A percentile compares a stretch with the other conserved stretches of the same genome.
Evolutionary conservation across 2,797 vertebrate species (phyloP).

Genomic region (Oophaga sylvatica): DNA sequence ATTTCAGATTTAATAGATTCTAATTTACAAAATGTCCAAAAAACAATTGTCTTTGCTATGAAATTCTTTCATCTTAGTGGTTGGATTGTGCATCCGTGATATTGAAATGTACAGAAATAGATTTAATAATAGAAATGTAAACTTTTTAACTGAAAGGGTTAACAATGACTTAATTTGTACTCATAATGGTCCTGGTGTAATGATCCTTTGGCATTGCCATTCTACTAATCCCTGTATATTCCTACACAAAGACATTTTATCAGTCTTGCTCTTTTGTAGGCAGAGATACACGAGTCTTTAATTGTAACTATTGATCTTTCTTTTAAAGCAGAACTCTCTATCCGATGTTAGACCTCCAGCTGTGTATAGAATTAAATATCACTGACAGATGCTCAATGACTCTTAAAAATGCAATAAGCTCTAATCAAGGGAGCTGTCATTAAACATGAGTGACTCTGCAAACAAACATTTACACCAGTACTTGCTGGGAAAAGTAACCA

Average conservation of each 20-base stretch:
- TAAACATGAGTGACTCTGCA: conserved; percentile 38
- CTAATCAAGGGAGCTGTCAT: conserved; percentile 38
- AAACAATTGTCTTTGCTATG: too few relatives aligned
- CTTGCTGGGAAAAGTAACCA: neutral
- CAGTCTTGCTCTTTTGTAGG: conserved; percentile 24
- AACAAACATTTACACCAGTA: neutral
- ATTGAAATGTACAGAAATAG: too few relatives aligned
- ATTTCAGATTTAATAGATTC: too few relatives aligned
- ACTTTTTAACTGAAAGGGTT: neutral
- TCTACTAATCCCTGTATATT: neutral
- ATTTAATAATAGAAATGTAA: neutral
- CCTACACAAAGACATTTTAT: neutral
- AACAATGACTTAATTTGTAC: neutral
- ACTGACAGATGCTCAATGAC: conserved; percentile 49
- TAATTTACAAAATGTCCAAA: too few relatives aligned
- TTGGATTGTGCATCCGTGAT: too few relatives aligned
- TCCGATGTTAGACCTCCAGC: conserved; percentile 32
- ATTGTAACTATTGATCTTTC: conserved; percentile 39
- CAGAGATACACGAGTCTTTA: conserved; percentile 23
- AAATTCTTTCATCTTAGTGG: too few relatives aligned
- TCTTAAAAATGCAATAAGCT: conserved; percentile 37
- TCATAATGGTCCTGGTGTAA: neutral
- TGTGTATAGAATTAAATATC: conserved; percentile 41
- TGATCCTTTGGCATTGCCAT: neutral
- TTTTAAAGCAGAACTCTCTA: conserved; percentile 29